Evolutionary conservation across 2,797 vertebrate species (phyloP).

Genomic region (Crotalus adamanteus): DNA sequence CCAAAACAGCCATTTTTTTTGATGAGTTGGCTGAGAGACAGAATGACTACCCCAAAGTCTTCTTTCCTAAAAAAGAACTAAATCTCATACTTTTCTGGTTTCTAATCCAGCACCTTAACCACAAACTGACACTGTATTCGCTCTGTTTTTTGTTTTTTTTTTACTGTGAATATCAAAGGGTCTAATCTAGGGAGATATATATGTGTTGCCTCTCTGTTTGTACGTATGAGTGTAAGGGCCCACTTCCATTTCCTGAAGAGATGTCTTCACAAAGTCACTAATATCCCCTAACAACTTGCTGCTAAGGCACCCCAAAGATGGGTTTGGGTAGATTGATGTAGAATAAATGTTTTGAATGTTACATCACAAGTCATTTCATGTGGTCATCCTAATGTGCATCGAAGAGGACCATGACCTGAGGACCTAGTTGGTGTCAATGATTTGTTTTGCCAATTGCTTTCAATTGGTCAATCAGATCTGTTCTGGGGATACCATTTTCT

Average conservation of each 20-base stretch:
- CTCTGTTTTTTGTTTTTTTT: not conserved
- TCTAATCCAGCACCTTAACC: not conserved
- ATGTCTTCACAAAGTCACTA: not conserved
- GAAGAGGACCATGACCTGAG: not conserved
- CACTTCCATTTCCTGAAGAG: not conserved
- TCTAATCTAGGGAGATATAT: not conserved
- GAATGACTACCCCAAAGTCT: not conserved
- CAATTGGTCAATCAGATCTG: not conserved
- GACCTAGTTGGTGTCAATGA: not conserved
- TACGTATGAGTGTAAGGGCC: not conserved
- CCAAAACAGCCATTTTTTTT: not conserved
- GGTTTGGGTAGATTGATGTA: not conserved
- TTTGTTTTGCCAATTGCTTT: not conserved
- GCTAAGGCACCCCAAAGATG: not conserved
- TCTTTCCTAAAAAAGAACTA: not conserved
- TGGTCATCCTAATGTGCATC: not conserved
- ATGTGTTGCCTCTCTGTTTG: not conserved
- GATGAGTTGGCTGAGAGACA: too few relatives aligned
- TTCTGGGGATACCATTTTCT: not conserved
- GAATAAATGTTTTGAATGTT: not conserved
- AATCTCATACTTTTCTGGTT: not conserved
- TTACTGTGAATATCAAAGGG: not conserved
- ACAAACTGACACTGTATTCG: not conserved
- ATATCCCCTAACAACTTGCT: not conserved
- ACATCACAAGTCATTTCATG: not conserved